phyloP scores from a whole-genome alignment of 1,140 invertebrate genomes.

The Papilio helenus region DNA sequence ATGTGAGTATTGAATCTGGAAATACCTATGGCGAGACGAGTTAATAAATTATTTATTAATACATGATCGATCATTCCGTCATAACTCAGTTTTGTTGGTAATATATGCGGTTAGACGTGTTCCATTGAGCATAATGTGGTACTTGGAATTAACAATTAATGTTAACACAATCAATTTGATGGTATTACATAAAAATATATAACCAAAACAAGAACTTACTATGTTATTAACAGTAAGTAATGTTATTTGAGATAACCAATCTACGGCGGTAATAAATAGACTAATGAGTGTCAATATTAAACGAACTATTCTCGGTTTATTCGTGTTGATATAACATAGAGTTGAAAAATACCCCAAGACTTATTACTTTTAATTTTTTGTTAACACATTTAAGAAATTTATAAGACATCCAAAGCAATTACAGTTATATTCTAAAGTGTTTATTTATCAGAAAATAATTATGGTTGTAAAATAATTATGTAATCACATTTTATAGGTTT shows the following conservation, averaged over 20 bases:
- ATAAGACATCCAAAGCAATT: too few relatives aligned
- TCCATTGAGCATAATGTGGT: constrained; percentile 17
- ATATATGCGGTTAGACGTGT: constrained; percentile 40
- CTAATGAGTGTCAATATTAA: constrained; percentile 77
- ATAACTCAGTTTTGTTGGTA: constrained; percentile 41
- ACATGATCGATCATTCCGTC: constrained; percentile 41
- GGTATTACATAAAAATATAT: constrained; percentile 44
- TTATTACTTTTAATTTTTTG: too few relatives aligned
- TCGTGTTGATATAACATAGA: constrained; percentile 44
- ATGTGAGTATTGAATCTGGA: constrained; percentile 25
- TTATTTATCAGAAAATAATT: too few relatives aligned
- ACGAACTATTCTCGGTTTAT: constrained; percentile 52
- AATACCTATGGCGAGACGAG: constrained; percentile 41
- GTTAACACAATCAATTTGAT: constrained; percentile 47
- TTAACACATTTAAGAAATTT: too few relatives aligned
- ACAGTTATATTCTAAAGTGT: too few relatives aligned
- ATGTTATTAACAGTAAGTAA: constrained; percentile 63
- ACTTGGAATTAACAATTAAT: constrained; percentile 15
- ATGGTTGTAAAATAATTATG: too few relatives aligned
- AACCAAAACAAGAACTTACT: constrained; percentile 48
- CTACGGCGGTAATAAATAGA: constrained; percentile 70
- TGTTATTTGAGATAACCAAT: constrained; percentile 71
- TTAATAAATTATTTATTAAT: constrained; percentile 46
- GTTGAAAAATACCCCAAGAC: constrained; percentile 13
- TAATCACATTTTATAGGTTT: too few relatives aligned